Base-by-base conservation (phyloP, 1,140 invertebrate species). In the Agrilus planipennis region DNA sequence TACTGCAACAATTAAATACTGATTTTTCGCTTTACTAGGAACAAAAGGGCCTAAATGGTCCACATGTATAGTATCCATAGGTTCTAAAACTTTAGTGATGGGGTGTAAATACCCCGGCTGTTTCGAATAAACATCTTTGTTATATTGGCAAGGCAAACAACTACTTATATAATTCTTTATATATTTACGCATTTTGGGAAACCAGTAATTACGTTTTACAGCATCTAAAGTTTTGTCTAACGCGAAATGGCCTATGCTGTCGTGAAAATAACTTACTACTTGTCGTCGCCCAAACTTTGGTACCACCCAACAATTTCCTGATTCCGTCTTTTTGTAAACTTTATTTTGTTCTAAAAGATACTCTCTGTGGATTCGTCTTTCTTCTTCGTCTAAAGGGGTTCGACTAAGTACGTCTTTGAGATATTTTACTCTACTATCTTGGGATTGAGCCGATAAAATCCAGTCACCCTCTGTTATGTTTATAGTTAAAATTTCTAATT, bases 151-250 rank as follows among this genome's bases (percentile, higher is more conserved):
- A n/a, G n/a, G n/a, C n/a, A 45, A 22, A 17, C 44, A 45, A 36
- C 25, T 30, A 7, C 4, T 23, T 3, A 45, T 42, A 39, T 42
- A 42, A 21, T 42, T 45, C 27, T 27, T 36, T 3, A 45, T 39
- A 4, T 41, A 30, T 7, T 31, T 31, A 15, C 37, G 5, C 37
- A 44, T 41, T 9, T 20, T 20, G 4, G 42, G 42, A 25, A 45
- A 45, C 44, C 44, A 45, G 22, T 45, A 45, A 11, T 17, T 2
- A 22, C 29, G 14, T 17, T 18, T 29, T 9, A 22, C 14, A 20
- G 12, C 23, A 17, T 45, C 17, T 17, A 35, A 39, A 19, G 30
- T 41, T 25, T 22, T 44, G 12, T 30, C 39, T n/a, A 32, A 10
- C 16, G 27, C 39, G 18, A 9, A 15, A 20, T 40, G 39, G 16